Evolutionary conservation across 2,113 vertebrate genomes (phyloP).

Genomic region (Sander lucioperca): DNA sequence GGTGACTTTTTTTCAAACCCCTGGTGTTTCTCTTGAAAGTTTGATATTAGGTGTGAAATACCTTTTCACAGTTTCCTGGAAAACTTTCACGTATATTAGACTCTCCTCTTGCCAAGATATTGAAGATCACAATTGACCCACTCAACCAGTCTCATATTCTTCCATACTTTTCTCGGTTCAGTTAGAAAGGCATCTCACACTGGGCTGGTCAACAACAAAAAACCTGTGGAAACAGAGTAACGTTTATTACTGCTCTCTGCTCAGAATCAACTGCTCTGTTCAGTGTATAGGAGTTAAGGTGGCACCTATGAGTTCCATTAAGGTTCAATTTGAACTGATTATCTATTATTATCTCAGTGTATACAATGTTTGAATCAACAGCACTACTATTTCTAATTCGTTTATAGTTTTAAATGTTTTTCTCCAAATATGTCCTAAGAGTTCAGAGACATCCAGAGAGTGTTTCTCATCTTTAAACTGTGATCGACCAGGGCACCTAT

Average conservation of each 20-base stretch:
- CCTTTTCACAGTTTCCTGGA: constrained; percentile 18
- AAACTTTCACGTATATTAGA: constrained; percentile 26
- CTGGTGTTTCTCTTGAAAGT: constrained; percentile 18
- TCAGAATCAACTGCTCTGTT: background rate
- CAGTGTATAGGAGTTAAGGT: background rate
- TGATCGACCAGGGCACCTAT: constrained; percentile 9
- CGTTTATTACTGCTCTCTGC: background rate
- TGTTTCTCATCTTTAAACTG: background rate
- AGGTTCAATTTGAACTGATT: background rate
- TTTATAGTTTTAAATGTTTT: background rate
- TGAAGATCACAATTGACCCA: constrained; percentile 33
- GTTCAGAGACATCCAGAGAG: constrained; percentile 7
- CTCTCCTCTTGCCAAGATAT: constrained; percentile 29
- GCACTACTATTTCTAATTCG: background rate
- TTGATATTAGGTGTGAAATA: constrained; percentile 30
- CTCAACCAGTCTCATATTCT: constrained; percentile 31
- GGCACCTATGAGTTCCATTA: background rate
- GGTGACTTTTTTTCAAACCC: background rate
- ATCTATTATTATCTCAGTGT: background rate
- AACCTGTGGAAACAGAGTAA: background rate
- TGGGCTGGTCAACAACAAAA: background rate
- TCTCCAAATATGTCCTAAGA: background rate
- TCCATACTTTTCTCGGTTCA: background rate
- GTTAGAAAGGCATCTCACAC: constrained; percentile 9
- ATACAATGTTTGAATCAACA: constrained; percentile 5